Conservation (phyloP, 1,140 invertebrate species). For the Parasteatoda tepidariorum region DNA sequence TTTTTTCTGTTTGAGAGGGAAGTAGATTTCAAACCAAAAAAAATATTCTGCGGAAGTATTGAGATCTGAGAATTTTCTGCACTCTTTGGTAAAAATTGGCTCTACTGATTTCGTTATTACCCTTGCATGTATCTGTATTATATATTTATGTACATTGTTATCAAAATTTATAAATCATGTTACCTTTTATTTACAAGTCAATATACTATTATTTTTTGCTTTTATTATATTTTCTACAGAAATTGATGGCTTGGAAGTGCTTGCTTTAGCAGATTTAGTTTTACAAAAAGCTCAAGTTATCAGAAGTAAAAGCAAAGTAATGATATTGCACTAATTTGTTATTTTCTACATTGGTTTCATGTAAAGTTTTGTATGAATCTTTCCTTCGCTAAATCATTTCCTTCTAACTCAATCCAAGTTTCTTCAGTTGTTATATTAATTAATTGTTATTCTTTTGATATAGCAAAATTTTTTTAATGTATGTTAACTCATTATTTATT, state of each 20-base stretch:
- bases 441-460: neutral
- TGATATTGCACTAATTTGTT: neutral
- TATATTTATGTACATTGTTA: neutral
- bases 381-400: no score
- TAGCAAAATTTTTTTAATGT: neutral
- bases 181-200: no score
- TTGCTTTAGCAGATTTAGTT: conserved; percentile 16
- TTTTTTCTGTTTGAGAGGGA: neutral
- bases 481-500: neutral
- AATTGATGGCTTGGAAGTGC: neutral
- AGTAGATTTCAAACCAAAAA: neutral
- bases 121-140: neutral
- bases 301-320: conserved; percentile 15
- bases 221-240: neutral
- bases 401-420: neutral
- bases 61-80: neutral
- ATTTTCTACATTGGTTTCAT: neutral
- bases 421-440: neutral
- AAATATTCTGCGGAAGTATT: neutral
- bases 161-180: neutral
- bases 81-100: neutral
- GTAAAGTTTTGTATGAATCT: neutral
- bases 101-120: neutral
- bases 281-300: conserved; percentile 23
- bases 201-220: no score